Percentiles rank a stretch among this genome's conserved stretches.
These are phyloP conservation scores for Tachysurus fulvidraco DNA, from an alignment of 2,113 vertebrate species.

Conservation along the genomic window DNA sequence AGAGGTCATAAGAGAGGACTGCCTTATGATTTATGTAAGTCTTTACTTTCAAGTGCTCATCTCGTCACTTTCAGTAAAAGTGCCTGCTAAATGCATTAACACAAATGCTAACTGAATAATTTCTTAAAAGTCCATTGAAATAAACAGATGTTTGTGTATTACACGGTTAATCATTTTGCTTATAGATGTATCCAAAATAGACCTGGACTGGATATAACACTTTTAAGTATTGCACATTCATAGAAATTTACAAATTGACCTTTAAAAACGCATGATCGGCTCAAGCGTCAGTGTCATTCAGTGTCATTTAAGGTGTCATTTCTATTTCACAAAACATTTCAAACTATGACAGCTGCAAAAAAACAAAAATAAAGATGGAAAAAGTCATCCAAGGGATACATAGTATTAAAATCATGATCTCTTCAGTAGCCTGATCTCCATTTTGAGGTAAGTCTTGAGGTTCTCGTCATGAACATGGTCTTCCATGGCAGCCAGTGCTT, in stretches of 20 bases:
- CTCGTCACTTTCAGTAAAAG: not conserved
- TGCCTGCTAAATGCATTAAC: not conserved
- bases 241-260: not conserved
- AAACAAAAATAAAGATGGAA: no score
- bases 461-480: constrained; percentile 82
- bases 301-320: no score
- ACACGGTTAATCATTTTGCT: not conserved
- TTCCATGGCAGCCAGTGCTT: constrained; percentile 80
- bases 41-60: not conserved
- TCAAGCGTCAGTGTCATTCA: not conserved
- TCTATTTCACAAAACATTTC: no score
- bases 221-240: not conserved
- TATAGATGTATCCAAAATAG: not conserved
- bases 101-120: not conserved
- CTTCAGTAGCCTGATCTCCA: constrained; percentile 84
- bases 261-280: not conserved
- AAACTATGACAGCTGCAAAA: not conserved
- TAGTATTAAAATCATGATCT: constrained; percentile 51
- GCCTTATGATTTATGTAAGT: not conserved
- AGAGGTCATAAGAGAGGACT: not conserved
- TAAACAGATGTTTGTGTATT: not conserved
- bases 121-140: not conserved
- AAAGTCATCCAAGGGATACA: not conserved
- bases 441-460: constrained; percentile 84
- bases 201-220: no score